Conservation (phyloP, 2,113 vertebrate species). For the Typhlomys cinereus region DNA sequence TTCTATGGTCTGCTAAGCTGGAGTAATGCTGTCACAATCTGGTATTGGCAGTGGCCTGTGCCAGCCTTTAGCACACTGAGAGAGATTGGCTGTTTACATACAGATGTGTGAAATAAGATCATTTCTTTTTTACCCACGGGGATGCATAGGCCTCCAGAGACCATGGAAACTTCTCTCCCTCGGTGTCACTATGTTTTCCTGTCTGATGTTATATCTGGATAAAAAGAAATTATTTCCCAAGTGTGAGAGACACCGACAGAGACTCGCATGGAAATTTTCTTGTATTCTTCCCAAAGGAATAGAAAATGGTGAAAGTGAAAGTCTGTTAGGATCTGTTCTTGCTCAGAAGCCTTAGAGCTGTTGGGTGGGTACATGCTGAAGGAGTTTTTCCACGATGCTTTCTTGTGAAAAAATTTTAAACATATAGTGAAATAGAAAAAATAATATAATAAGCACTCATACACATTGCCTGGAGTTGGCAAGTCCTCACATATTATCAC, state of each 20-base stretch:
- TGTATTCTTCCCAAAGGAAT: conserved; percentile 6
- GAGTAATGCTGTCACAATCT: background rate
- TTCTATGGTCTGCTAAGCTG: background rate
- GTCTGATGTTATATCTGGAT: background rate
- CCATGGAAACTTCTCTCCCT: background rate
- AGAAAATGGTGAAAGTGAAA: background rate
- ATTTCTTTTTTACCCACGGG: background rate
- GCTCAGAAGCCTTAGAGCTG: background rate
- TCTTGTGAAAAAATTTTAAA: conserved; percentile 4
- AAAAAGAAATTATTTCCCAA: conserved; percentile 8
- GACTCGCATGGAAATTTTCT: background rate
- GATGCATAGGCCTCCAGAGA: background rate
- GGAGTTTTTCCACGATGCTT: background rate
- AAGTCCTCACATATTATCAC: background rate
- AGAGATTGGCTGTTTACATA: background rate
- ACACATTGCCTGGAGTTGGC: background rate
- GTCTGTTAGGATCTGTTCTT: background rate
- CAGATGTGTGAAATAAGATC: background rate
- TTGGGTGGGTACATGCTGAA: background rate
- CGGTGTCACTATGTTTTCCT: background rate
- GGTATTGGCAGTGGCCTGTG: background rate
- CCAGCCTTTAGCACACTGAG: background rate
- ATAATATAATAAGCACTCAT: background rate
- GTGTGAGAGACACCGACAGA: background rate
- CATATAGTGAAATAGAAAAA: background rate